Conservation (phyloP, 1,140 invertebrate species). For the Tetraneura akinire region DNA sequence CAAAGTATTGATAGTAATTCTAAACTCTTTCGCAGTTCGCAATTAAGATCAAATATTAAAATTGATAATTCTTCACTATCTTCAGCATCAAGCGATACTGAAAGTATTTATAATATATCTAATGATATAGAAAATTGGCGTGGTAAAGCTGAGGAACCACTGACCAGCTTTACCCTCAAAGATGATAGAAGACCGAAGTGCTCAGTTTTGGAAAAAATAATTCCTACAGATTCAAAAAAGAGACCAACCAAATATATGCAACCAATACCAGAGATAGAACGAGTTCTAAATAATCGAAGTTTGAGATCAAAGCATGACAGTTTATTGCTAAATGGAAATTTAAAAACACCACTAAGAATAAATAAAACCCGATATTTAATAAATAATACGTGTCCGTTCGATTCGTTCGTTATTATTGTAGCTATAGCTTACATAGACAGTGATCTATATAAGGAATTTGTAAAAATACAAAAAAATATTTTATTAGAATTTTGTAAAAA, state of each 20-base stretch:
- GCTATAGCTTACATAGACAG: not conserved
- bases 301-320: not conserved
- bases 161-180: not conserved
- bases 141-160: not conserved
- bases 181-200: not conserved
- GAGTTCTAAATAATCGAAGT: not conserved
- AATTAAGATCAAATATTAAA: not conserved
- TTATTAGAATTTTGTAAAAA: not conserved
- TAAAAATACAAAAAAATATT: not conserved
- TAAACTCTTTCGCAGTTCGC: conserved; percentile 1
- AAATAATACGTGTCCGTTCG: not conserved
- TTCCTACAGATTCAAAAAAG: not conserved
- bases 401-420: not conserved
- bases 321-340: conserved; percentile 17
- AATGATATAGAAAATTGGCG: conserved; percentile 22
- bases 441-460: not conserved
- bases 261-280: not conserved
- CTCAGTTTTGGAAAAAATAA: not conserved
- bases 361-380: conserved; percentile 6
- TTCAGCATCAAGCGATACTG: not conserved
- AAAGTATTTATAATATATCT: not conserved
- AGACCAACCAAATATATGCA: conserved; percentile 2
- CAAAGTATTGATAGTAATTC: conserved; percentile 7
- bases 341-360: not conserved
- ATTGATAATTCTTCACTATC: not conserved